These are phyloP conservation scores for Drosophila asahinai DNA, from an alignment of 1,140 invertebrate genomes.

Conservation along the genomic window DNA sequence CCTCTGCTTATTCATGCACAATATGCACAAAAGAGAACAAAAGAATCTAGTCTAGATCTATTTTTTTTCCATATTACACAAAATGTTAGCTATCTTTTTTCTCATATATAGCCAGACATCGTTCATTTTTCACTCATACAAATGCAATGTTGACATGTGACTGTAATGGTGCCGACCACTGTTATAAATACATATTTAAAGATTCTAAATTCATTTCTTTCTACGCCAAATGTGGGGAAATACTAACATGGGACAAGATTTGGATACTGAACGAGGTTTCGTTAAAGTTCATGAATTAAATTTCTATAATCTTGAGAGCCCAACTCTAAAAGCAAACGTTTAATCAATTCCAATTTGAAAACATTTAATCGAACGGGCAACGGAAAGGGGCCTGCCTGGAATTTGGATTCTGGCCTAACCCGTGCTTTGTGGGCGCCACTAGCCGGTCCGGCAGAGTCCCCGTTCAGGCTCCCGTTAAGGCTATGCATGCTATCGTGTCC, in stretches of 20 bases:
- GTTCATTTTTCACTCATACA: no score
- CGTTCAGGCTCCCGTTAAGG: constrained; percentile 55
- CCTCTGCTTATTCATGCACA: no score
- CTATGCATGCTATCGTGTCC: constrained; percentile 72
- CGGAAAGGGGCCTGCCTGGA: not conserved
- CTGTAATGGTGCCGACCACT: no score
- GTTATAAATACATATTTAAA: not conserved
- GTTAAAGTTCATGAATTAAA: no score
- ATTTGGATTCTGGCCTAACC: constrained; percentile 52
- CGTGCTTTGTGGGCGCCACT: constrained; percentile 64
- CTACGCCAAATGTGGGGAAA: not conserved
- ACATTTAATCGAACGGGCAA: not conserved
- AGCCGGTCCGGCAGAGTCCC: constrained; percentile 37
- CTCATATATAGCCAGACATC: no score
- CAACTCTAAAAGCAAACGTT: not conserved
- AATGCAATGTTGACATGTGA: no score
- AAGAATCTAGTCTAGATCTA: no score
- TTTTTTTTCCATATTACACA: no score
- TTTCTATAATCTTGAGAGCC: no score
- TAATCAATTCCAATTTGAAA: constrained; percentile 19
- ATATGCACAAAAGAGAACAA: no score
- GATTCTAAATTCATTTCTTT: not conserved
- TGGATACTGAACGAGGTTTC: not conserved
- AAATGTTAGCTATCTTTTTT: no score
- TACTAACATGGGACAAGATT: not conserved